Evolutionary conservation across 2,888 invertebrate genomes (phyloP), one percentile per base, ranked within the genome.

Genomic region (Tiliacea citrago): DNA sequence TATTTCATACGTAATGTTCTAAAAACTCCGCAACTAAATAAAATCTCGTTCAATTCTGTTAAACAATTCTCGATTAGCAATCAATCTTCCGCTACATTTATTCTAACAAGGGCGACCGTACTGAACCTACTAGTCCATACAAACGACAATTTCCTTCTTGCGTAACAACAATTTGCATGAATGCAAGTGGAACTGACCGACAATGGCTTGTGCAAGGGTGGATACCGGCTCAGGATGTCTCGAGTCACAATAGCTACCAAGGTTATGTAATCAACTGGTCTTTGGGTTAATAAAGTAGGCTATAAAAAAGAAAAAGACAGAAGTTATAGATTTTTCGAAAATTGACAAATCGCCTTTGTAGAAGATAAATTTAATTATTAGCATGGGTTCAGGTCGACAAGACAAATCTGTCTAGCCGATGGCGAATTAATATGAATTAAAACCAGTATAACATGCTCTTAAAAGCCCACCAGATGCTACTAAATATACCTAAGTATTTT

Each of bases 161-260:
- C 86, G 88, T 88, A 90, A 92, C 83, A 77, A 87, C 90, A 90
- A 92, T 90, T 91, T 88, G 91, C 91, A 91, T 91, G 91, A 92
- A 88, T 83, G 91, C 92, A 92, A 95, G 92, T 95, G 93, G 94
- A 94, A 95, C 94, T 92, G 90, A 93, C 91, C 90, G 89, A 93
- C 94, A 95, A 95, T 94, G 88, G 92, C 75, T 93, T 92, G 92
- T 90, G 94, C 92, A 93, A 93, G 89, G 90, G 89, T 90, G 89
- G 89, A 90, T 60, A 92, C 87, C 88, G 91, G 89, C 91, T 87
- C 93, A 94, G 95, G 94, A 94, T 92, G 90, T 87, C 89, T 84
- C 79, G 73, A 71, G 18, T 62, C 70, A 81, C 81, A 79, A 79
- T 69, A 67, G 66, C 69, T 65, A 24, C 66, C 74, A 84, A 79